Percentiles rank a stretch among this genome's conserved stretches.
Conservation (phyloP, 2,113 vertebrate genomes). For the Mola mola region DNA sequence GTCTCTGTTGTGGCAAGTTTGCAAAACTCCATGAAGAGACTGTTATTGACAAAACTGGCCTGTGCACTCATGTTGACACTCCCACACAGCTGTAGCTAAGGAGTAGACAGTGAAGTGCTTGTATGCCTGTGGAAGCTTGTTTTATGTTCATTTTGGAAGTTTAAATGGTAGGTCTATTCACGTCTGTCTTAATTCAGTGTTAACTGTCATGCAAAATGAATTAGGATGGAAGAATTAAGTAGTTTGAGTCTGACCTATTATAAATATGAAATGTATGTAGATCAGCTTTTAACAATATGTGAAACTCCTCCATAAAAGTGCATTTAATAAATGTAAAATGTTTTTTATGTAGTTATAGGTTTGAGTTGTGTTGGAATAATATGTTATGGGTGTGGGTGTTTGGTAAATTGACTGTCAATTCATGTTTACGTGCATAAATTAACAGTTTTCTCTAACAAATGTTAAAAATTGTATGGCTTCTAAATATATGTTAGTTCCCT, state of each 20-base stretch:
- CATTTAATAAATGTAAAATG: background rate
- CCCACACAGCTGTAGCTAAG: background rate
- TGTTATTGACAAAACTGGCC: background rate
- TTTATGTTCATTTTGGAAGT: slow-evolving; percentile 13
- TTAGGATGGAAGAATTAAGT: background rate
- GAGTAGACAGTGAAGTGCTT: background rate
- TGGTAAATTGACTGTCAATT: background rate
- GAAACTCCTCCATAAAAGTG: background rate
- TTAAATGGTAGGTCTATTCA: background rate
- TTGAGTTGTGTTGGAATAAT: background rate
- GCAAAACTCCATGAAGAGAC: slow-evolving; percentile 16
- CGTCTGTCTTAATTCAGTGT: slow-evolving; percentile 9
- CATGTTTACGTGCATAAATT: slow-evolving; percentile 1
- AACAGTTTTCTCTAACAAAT: too few species aligned
- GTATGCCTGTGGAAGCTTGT: slow-evolving; percentile 12
- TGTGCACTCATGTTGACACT: background rate
- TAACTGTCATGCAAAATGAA: background rate
- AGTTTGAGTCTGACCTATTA: background rate
- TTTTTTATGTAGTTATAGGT: background rate
- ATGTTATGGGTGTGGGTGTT: background rate
- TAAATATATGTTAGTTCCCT: too few species aligned
- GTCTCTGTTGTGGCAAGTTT: background rate
- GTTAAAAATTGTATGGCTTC: too few species aligned
- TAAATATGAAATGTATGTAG: slow-evolving; percentile 7
- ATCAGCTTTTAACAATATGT: background rate